Evolutionary conservation across 2,797 vertebrate genomes (phyloP).

Genomic region (Chloroceryle amazona): DNA sequence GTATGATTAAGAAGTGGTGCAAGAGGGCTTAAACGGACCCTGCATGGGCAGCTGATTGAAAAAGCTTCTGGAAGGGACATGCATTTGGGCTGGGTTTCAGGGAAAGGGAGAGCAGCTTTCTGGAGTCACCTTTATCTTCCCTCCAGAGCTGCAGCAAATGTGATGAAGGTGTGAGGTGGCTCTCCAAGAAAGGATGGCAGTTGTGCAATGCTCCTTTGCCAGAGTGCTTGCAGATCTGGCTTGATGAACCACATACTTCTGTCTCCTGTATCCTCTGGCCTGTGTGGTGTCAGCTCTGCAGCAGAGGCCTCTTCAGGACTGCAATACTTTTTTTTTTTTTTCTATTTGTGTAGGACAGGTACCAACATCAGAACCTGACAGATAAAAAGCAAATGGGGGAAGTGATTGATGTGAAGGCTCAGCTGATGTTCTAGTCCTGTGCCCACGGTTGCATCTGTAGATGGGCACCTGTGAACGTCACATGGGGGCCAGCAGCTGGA

Average conservation of each 20-base stretch:
- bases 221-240: accelerated
- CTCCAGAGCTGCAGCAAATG: background rate
- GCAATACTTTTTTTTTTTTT: background rate
- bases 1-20: background rate
- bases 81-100: background rate
- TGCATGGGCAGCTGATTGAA: background rate
- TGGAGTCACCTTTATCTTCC: background rate
- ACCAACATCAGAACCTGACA: background rate
- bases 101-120: background rate
- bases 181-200: background rate
- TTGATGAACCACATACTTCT: background rate
- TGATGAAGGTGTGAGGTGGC: accelerated
- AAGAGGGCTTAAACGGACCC: background rate
- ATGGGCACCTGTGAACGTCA: background rate
- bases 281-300: background rate
- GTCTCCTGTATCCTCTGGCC: background rate
- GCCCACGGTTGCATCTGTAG: background rate
- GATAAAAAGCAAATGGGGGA: background rate
- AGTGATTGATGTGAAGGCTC: background rate
- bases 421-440: background rate
- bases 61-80: background rate
- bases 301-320: background rate
- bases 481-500: background rate
- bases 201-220: accelerated
- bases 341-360: background rate